Evolutionary conservation across 1,140 invertebrate genomes (phyloP).

Genomic region (Agrypnia vestita): DNA sequence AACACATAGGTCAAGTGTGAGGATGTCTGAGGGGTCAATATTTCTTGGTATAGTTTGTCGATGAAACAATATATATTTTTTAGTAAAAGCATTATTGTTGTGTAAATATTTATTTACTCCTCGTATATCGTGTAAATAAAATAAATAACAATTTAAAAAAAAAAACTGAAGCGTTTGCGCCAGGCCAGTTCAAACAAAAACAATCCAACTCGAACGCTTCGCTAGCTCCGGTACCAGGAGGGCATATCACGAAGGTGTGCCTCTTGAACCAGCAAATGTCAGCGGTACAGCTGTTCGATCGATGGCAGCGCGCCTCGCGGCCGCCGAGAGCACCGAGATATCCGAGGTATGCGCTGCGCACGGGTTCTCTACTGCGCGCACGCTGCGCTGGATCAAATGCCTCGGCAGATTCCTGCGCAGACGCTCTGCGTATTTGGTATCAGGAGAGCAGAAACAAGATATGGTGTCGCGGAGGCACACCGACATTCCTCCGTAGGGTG

Average conservation of each 20-base stretch:
- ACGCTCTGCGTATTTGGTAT: slow-evolving; percentile 48
- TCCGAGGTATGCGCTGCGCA: slow-evolving; percentile 45
- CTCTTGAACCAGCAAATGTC: slow-evolving; percentile 38
- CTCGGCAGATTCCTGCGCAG: slow-evolving; percentile 48
- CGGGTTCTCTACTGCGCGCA: slow-evolving; percentile 7
- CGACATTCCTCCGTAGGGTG: slow-evolving; percentile 33
- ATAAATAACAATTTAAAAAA: no score
- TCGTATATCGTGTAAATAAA: no score
- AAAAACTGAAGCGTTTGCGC: no score
- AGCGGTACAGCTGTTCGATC: slow-evolving; percentile 1
- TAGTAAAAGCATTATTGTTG: no score
- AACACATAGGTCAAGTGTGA: no score
- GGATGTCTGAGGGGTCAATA: no score
- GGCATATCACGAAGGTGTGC: slow-evolving; percentile 29
- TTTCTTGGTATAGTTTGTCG: no score
- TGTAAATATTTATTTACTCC: no score
- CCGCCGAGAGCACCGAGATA: slow-evolving; percentile 32
- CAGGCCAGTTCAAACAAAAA: no score
- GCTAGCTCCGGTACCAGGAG: slow-evolving; percentile 41
- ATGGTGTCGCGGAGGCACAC: slow-evolving; percentile 10
- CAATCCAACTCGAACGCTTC: slow-evolving; percentile 35
- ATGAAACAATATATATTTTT: no score
- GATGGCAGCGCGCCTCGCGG: slow-evolving; percentile 13
- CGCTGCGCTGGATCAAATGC: slow-evolving; percentile 24
- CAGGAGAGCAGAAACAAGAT: slow-evolving; percentile 44